A percentile compares a stretch with the other conserved stretches of the same genome.
Evolutionary conservation across 30 jellyfish, hydroid and myxozoan species (phyloP).

Genomic region (Aurelia sp.): DNA sequence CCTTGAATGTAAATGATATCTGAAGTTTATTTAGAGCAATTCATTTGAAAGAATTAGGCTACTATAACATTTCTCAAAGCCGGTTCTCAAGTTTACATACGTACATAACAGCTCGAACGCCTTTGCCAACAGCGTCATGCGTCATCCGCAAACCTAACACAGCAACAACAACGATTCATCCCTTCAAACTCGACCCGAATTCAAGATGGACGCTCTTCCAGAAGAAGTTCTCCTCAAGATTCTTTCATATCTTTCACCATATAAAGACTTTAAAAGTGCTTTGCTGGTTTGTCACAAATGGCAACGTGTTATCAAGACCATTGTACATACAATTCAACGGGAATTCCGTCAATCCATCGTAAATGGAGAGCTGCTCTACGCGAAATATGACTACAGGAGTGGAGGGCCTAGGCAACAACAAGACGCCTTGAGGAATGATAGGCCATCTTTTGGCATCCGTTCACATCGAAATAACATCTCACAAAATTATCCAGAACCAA

Average conservation of each 20-base stretch:
- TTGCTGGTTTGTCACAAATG: constrained; percentile 83
- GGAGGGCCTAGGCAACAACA: constrained; percentile 36
- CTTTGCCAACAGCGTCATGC: no score
- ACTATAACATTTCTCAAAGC: no score
- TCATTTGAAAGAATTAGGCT: no score
- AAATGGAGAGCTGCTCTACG: constrained; percentile 48
- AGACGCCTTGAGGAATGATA: background rate
- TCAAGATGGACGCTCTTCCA: constrained; percentile 75
- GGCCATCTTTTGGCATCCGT: constrained; percentile 27
- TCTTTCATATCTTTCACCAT: constrained; percentile 84
- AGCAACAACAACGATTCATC: constrained; percentile 28
- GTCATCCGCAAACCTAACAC: no score
- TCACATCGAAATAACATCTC: constrained; percentile 27
- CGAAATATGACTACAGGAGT: constrained; percentile 27
- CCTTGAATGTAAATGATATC: no score
- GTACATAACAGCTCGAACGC: no score
- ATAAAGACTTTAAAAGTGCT: constrained; percentile 67
- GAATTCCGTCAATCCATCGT: constrained; percentile 50
- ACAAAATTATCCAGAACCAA: constrained; percentile 57
- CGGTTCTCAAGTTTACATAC: no score
- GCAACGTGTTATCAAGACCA: constrained; percentile 71
- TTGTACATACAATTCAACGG: constrained; percentile 20
- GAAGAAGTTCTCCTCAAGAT: constrained; percentile 82
- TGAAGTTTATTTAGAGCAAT: no score
- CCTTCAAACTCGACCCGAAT: background rate